A percentile compares a stretch with the other conserved stretches of the same genome.
These are phyloP conservation scores for Tarsius wallacei DNA, from an alignment of 2,797 vertebrate species.

Conservation along the genomic window DNA sequence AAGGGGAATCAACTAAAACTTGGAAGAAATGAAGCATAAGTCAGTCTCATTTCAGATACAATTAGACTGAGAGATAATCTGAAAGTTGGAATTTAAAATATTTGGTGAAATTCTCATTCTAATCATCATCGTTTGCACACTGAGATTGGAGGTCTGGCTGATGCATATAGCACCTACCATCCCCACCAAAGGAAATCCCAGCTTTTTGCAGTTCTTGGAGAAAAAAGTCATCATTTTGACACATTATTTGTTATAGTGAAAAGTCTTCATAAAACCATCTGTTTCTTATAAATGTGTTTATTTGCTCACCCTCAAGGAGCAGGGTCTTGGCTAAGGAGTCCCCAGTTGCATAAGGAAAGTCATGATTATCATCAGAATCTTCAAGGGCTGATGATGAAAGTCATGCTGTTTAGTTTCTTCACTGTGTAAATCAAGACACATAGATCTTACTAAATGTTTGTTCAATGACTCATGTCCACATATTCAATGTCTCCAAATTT, in stretches of 20 bases:
- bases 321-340: constrained; percentile 24
- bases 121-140: background rate
- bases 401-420: constrained; percentile 67
- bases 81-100: constrained; percentile 42
- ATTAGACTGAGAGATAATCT: constrained; percentile 14
- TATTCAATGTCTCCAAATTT: background rate
- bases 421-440: constrained; percentile 64
- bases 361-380: constrained; percentile 66
- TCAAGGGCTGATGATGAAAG: constrained; percentile 53
- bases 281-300: constrained; percentile 82
- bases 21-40: background rate
- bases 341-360: background rate
- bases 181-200: constrained; percentile 1
- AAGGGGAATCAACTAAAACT: background rate
- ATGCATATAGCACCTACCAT: background rate
- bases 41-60: constrained; percentile 1
- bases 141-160: background rate
- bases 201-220: background rate
- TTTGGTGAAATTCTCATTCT: background rate
- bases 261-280: constrained; percentile 70
- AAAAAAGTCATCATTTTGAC: constrained; percentile 33
- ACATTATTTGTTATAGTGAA: constrained; percentile 56
- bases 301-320: constrained; percentile 72
- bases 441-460: constrained; percentile 63
- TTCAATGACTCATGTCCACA: background rate